A percentile compares a stretch with the other conserved stretches of the same genome.
Evolutionary conservation across 2,113 vertebrate species (phyloP).

Genomic region (Larimichthys polyactis): DNA sequence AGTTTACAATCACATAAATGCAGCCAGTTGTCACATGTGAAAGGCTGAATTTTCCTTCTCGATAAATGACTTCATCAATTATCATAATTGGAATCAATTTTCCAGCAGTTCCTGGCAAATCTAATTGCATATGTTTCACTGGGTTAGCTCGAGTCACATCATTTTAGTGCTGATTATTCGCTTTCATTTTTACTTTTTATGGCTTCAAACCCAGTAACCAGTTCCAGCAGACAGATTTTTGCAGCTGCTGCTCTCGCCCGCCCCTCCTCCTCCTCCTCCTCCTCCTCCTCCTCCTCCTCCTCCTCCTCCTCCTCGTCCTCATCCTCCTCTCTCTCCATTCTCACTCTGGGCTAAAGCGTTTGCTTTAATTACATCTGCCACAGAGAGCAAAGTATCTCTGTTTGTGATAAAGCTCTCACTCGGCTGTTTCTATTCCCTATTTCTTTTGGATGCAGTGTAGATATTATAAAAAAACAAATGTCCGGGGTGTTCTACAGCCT

Average conservation of each 20-base stretch:
- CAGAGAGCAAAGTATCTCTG: constrained; percentile 43
- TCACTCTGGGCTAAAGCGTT: constrained; percentile 46
- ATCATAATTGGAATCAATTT: background rate
- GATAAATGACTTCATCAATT: background rate
- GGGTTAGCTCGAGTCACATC: background rate
- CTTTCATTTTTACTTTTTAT: constrained; percentile 17
- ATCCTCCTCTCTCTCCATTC: constrained; percentile 22
- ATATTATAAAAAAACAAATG: constrained; percentile 47
- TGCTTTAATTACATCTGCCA: constrained; percentile 71
- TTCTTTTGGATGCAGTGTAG: constrained; percentile 46
- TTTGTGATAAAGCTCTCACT: constrained; percentile 22
- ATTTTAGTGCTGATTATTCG: background rate
- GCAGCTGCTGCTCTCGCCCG: constrained; percentile 28
- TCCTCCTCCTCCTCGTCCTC: constrained; percentile 15
- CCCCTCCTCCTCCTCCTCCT: constrained; percentile 13
- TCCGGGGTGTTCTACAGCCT: constrained; percentile 15
- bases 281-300: constrained; percentile 13
- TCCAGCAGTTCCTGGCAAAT: too few relatives aligned
- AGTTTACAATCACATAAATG: background rate
- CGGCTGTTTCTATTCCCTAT: constrained; percentile 10
- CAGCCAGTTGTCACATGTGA: background rate
- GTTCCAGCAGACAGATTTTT: constrained; percentile 41
- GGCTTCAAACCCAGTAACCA: constrained; percentile 25
- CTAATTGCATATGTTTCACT: background rate
- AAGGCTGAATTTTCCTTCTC: too few relatives aligned